These are phyloP conservation scores for Vanessa cardui DNA, from an alignment of 2,888 invertebrate species.

Conservation along the genomic window DNA sequence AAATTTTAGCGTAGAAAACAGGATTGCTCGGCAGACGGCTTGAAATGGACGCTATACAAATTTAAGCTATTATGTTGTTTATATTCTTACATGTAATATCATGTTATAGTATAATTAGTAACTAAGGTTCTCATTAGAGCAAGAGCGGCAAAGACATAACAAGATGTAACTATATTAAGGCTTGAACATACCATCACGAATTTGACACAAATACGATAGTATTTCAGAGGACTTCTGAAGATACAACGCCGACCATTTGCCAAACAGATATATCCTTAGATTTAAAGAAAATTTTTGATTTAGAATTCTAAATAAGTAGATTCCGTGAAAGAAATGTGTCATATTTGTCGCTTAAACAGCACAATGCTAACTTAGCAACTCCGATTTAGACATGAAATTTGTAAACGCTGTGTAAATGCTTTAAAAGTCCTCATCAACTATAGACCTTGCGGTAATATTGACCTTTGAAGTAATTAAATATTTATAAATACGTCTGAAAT, in stretches of 20 bases:
- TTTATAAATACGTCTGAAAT: constrained; percentile 55
- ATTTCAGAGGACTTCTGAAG: too few species aligned
- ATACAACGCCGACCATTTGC: too few species aligned
- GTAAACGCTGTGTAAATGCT: background rate
- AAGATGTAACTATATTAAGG: too few species aligned
- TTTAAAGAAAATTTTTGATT: too few species aligned
- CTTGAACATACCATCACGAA: too few species aligned
- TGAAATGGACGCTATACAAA: background rate
- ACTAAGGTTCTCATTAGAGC: background rate
- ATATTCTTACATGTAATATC: constrained; percentile 15
- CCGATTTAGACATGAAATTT: background rate
- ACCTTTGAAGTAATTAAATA: constrained; percentile 66
- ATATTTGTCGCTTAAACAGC: background rate
- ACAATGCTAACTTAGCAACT: background rate
- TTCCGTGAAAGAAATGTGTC: too few species aligned
- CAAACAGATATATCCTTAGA: too few species aligned
- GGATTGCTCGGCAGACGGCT: too few species aligned
- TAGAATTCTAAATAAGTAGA: too few species aligned
- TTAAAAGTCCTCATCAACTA: constrained; percentile 38
- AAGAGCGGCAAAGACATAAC: background rate
- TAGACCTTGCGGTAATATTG: constrained; percentile 62
- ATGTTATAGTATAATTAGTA: background rate
- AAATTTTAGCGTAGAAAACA: too few species aligned
- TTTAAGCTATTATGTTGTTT: constrained; percentile 1
- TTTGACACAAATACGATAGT: background rate